A percentile compares a stretch with the other conserved stretches of the same genome.
These are phyloP conservation scores for Hemibagrus guttatus DNA, from an alignment of 2,797 vertebrate genomes.

Conservation along the genomic window DNA sequence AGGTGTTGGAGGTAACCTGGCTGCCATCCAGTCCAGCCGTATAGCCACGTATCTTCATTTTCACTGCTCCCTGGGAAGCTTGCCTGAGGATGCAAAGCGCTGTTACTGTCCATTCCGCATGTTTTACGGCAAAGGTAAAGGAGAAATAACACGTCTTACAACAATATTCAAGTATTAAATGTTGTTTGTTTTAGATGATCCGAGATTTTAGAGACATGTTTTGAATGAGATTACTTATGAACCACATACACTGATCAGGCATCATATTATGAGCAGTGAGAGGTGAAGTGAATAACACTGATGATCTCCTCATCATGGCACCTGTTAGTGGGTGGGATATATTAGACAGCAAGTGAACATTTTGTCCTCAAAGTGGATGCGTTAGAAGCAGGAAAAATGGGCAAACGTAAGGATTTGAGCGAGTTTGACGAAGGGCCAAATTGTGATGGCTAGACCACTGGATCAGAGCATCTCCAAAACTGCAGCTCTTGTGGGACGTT, in stretches of 20 bases:
- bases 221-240: not conserved
- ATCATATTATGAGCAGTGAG: no score
- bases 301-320: no score
- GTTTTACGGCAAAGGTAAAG: conserved; percentile 82
- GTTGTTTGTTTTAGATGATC: not conserved
- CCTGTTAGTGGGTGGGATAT: no score
- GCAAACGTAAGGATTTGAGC: no score
- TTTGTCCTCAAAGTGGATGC: no score
- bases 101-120: conserved; percentile 81
- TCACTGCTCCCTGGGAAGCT: conserved; percentile 79
- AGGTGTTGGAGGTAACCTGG: conserved; percentile 95
- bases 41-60: conserved; percentile 92
- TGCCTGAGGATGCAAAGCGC: conserved; percentile 78
- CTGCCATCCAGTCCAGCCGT: conserved; percentile 93
- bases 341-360: no score
- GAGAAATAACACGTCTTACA: not conserved
- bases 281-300: no score
- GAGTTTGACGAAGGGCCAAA: no score
- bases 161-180: not conserved
- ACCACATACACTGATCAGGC: not conserved
- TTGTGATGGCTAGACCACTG: no score
- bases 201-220: not conserved
- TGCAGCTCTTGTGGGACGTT: no score
- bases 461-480: no score
- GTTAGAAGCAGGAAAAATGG: no score